Percentiles rank a stretch among this genome's conserved stretches.
Evolutionary conservation across 2,888 invertebrate species (phyloP).

Genomic region (Chrysodeixis includens): DNA sequence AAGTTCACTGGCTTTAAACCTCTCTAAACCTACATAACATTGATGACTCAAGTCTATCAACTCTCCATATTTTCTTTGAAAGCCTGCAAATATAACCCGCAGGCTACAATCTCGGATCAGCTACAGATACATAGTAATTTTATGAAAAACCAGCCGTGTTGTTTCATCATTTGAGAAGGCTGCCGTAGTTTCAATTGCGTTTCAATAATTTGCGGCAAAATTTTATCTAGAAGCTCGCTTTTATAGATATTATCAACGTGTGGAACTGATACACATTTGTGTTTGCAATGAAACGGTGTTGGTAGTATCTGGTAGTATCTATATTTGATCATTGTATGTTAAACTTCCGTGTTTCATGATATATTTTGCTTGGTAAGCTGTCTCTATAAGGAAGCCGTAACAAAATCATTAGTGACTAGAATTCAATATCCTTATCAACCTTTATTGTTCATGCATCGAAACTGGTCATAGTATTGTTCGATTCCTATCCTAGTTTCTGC

Average conservation of each 20-base stretch:
- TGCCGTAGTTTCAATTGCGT: background rate
- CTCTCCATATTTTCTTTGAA: slow-evolving; percentile 27
- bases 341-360: background rate
- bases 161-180: slow-evolving; percentile 2
- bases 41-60: slow-evolving; percentile 36
- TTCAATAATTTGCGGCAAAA: background rate
- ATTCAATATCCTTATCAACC: no score
- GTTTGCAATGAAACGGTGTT: no score
- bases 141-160: background rate
- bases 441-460: slow-evolving; percentile 38
- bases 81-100: slow-evolving; percentile 16
- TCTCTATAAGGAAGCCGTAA: no score
- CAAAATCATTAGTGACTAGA: no score
- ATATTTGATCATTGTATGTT: no score
- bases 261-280: no score
- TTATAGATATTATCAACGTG: no score
- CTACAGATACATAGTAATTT: slow-evolving; percentile 11
- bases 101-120: slow-evolving; percentile 12
- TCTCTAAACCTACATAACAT: slow-evolving; percentile 22
- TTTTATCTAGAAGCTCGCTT: background rate
- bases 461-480: slow-evolving; percentile 35
- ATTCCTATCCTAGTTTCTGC: slow-evolving; percentile 47
- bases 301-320: no score
- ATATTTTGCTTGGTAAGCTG: no score
- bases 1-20: slow-evolving; percentile 21